These are phyloP conservation scores for Lasius fuliginosus DNA, from an alignment of 2,888 invertebrate species.

Conservation along the genomic window DNA sequence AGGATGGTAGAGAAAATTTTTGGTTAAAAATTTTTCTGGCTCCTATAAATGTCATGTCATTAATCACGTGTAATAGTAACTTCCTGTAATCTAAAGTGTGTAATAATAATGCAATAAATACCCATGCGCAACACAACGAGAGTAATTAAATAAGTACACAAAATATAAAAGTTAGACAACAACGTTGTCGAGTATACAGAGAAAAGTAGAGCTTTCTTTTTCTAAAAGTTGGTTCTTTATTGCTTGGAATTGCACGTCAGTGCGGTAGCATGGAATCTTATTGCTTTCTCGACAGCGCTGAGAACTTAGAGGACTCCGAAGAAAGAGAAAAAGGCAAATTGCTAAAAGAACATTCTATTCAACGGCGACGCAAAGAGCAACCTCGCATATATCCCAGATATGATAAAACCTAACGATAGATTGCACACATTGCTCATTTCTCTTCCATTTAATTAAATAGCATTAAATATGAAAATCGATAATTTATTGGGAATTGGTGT, in stretches of 20 bases:
- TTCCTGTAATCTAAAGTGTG: background rate
- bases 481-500: conserved; percentile 2
- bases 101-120: background rate
- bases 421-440: background rate
- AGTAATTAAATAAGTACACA: conserved; percentile 20
- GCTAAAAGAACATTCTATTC: conserved; percentile 52
- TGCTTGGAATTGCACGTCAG: conserved; percentile 30
- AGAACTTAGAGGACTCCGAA: conserved; percentile 36
- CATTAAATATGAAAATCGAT: conserved; percentile 30
- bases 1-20: background rate
- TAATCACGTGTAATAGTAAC: background rate
- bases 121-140: background rate
- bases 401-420: conserved; percentile 4
- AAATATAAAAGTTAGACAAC: background rate
- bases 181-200: background rate
- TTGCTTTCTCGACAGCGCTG: conserved; percentile 43
- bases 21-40: background rate
- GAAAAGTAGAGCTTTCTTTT: conserved; percentile 23
- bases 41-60: background rate
- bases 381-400: background rate
- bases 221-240: conserved; percentile 39
- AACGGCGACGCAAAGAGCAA: background rate
- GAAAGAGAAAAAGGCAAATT: conserved; percentile 34
- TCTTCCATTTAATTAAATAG: conserved; percentile 17
- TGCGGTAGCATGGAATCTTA: conserved; percentile 45